Conservation (phyloP, 2,113 vertebrate genomes). For the Dissostichus mawsoni region DNA sequence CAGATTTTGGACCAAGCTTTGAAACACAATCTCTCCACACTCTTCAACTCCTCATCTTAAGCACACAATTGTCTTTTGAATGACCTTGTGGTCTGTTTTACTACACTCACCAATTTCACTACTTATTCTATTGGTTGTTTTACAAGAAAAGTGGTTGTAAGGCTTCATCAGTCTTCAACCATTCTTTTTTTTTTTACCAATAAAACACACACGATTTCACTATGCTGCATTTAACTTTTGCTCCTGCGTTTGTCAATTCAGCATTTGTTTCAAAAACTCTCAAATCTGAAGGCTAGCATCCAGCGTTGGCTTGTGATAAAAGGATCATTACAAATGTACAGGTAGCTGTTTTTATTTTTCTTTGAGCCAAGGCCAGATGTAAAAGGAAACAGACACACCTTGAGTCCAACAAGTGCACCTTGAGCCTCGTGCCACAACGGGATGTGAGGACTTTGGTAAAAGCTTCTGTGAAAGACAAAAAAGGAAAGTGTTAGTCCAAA, state of each 20-base stretch:
- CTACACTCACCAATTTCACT: constrained; percentile 75
- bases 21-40: constrained; percentile 82
- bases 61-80: constrained; percentile 84
- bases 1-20: constrained; percentile 72
- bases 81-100: constrained; percentile 82
- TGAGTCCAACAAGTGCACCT: constrained; percentile 42
- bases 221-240: constrained; percentile 43
- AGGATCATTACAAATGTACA: constrained; percentile 40
- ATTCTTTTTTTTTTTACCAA: constrained; percentile 47
- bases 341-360: constrained; percentile 33
- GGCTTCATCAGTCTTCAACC: constrained; percentile 58
- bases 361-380: constrained; percentile 26
- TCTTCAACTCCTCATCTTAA: constrained; percentile 79
- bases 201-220: constrained; percentile 60
- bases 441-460: constrained; percentile 46
- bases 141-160: constrained; percentile 65
- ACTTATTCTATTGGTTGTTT: constrained; percentile 76
- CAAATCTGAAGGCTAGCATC: background rate
- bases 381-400: constrained; percentile 25
- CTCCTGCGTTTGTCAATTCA: constrained; percentile 32
- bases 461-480: constrained; percentile 29
- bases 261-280: constrained; percentile 23
- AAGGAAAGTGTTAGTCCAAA: constrained; percentile 38
- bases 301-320: constrained; percentile 14
- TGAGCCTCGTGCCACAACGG: background rate